phyloP scores from a whole-genome alignment of 2,113 vertebrate species.

The Hippocampus abdominalis region DNA sequence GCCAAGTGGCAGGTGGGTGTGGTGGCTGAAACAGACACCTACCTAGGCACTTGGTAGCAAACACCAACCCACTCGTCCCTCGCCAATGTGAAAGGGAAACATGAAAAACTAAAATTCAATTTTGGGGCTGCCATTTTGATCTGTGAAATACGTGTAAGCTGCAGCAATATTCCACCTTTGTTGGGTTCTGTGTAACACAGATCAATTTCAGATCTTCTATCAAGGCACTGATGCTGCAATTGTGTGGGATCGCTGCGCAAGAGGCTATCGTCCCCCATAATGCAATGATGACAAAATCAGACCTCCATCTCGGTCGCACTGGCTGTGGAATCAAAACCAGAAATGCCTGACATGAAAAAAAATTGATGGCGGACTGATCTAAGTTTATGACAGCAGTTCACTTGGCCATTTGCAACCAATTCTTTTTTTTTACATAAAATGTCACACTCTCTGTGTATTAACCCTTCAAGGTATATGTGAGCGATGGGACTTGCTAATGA shows the following conservation, averaged over 20 bases:
- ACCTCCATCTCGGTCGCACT: not conserved
- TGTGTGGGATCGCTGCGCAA: not conserved
- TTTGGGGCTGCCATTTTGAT: no score
- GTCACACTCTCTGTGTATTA: slow-evolving; percentile 30
- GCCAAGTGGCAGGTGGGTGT: slow-evolving; percentile 58
- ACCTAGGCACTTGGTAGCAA: slow-evolving; percentile 5
- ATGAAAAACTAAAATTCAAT: not conserved
- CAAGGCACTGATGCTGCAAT: not conserved
- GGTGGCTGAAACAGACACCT: slow-evolving; percentile 44
- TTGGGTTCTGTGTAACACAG: no score
- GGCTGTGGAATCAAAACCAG: not conserved
- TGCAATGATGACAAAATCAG: not conserved
- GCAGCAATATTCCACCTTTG: no score
- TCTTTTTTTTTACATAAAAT: slow-evolving; percentile 45
- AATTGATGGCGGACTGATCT: no score
- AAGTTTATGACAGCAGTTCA: not conserved
- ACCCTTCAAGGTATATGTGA: slow-evolving; percentile 17
- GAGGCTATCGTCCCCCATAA: not conserved
- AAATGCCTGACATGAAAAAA: not conserved
- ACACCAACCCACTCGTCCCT: slow-evolving; percentile 19
- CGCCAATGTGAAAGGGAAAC: not conserved
- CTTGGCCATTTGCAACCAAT: slow-evolving; percentile 27
- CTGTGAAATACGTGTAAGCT: no score
- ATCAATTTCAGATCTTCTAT: no score
- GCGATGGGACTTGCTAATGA: not conserved